Evolutionary conservation across 2,888 invertebrate species (phyloP), one percentile per base, ranked within the genome.

Genomic region (Prosopocoilus inquinatus): DNA sequence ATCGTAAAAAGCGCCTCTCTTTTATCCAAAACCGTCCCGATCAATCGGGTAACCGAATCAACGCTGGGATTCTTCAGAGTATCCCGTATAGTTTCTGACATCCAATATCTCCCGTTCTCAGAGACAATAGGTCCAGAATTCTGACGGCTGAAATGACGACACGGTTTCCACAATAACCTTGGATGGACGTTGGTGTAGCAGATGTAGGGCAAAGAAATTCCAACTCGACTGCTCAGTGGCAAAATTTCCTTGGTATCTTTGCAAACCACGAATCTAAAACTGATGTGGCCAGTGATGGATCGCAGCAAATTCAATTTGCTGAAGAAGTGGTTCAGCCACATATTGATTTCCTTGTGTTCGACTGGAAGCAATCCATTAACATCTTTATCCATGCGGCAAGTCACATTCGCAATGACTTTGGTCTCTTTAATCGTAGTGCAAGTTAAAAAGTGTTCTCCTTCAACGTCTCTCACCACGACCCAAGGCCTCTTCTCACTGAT

Each of bases 381-480:
- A 35, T 82, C 80, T 47, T 82, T 78, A 67, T 90, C 88, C 43
- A 91, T 82, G 3, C 85, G 82, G 66, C 91, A 92, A 2, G 89
- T 88, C 15, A 92, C 90, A 70, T 91, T 92, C 50, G 90, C 89
- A 36, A 90, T 86, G 1, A 91, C 86, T 46, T 83, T 82, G 1
- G 90, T 89, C 55, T 89, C 88, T 71, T 89, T 90, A 41, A 92
- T 80, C 0, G 91, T 91, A 1, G 91, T 91, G 68, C 92, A 92
- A 13, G 92, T 91, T 50, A 91, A 80, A 68, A 85, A 88, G 65
- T 88, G 89, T 64, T 88, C 87, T 11, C 89, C 89, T 52, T 85
- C 86, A 3, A 89, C 82, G 69, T 91, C 89, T 51, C 87, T 84
- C 7, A 92, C 84, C 13, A 91, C 84, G 32, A 91, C 82, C 91